Conservation (phyloP, 2,113 vertebrate species). For the Nothoprocta pentlandii region DNA sequence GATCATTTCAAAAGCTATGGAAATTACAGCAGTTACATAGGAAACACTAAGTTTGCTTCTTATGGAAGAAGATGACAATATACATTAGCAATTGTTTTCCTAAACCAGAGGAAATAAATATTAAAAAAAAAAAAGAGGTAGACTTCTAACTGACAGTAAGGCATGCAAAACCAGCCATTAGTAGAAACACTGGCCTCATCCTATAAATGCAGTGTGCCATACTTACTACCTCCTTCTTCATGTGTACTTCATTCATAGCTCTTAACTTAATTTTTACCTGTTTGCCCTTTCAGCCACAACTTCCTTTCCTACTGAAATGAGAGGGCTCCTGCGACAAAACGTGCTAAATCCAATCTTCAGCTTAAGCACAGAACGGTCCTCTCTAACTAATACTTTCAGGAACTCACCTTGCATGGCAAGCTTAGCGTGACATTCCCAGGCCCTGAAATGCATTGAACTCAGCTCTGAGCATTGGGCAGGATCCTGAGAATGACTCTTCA, state of each 20-base stretch:
- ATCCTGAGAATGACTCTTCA: constrained; percentile 47
- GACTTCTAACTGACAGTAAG: not conserved
- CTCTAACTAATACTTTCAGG: constrained; percentile 26
- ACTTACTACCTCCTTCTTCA: not conserved
- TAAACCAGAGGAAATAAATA: not conserved
- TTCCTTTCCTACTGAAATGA: constrained; percentile 1
- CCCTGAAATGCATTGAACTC: constrained; percentile 52
- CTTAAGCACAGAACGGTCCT: constrained; percentile 26
- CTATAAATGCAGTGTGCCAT: not conserved
- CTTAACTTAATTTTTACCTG: constrained; percentile 62
- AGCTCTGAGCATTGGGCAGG: constrained; percentile 60
- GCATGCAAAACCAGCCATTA: not conserved
- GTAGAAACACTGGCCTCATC: not conserved
- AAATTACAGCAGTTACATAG: not conserved
- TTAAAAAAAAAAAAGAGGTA: not conserved
- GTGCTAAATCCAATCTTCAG: constrained; percentile 27
- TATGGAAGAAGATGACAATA: not conserved
- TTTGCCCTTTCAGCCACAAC: constrained; percentile 20
- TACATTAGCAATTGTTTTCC: not conserved
- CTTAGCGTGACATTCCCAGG: constrained; percentile 37
- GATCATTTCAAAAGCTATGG: not conserved
- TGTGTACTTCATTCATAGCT: constrained; percentile 33
- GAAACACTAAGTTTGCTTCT: not conserved
- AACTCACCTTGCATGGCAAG: constrained; percentile 46
- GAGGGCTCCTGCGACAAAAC: constrained; percentile 9